Evolutionary conservation across 2,113 vertebrate genomes (phyloP).

Genomic region (Rallus limicola): DNA sequence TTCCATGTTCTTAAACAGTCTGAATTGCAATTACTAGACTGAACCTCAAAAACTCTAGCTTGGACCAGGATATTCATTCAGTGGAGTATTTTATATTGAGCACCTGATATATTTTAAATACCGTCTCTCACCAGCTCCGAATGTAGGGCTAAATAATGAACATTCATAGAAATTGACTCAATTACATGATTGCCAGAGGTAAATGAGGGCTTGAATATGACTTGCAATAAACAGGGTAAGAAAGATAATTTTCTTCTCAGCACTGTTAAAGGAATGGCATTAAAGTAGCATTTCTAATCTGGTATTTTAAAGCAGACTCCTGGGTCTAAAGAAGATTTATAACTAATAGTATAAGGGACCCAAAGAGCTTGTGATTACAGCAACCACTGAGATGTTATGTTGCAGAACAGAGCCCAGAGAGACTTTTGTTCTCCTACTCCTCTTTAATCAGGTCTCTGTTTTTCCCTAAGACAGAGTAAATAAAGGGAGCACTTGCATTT

Average conservation of each 20-base stretch:
- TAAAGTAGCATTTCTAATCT: neutral
- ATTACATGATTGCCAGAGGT: neutral
- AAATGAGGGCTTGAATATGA: neutral
- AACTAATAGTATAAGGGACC: neutral
- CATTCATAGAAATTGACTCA: neutral
- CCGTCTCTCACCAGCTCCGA: neutral
- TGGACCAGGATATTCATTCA: neutral
- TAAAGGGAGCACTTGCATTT: conserved; percentile 8
- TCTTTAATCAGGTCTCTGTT: conserved; percentile 31
- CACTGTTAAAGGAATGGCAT: neutral
- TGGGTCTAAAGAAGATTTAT: neutral
- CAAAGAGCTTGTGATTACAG: neutral
- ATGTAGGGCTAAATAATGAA: neutral
- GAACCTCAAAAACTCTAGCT: neutral
- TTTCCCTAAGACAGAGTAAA: conserved; percentile 36
- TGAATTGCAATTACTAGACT: neutral
- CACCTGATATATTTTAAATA: neutral
- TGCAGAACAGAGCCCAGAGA: conserved; percentile 2
- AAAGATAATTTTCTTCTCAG: neutral
- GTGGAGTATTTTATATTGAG: neutral
- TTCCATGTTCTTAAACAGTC: neutral
- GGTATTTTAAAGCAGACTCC: neutral
- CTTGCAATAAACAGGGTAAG: neutral
- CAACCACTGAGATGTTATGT: neutral
- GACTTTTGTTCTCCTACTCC: neutral